Evolutionary conservation across 1,140 invertebrate genomes (phyloP).

Genomic region (Myzus persicae): DNA sequence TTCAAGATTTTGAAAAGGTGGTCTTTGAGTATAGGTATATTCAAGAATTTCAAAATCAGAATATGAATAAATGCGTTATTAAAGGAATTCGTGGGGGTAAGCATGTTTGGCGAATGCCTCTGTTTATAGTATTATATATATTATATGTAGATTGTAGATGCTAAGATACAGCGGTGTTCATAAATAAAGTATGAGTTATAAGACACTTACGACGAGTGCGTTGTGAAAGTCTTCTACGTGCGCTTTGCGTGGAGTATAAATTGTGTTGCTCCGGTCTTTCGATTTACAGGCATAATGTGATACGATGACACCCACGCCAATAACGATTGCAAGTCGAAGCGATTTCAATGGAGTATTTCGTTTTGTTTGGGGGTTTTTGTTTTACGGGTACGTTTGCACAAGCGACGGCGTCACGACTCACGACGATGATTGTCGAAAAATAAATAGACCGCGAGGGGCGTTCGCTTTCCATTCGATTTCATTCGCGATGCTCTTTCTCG

Average conservation of each 20-base stretch:
- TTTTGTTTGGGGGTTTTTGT: neutral
- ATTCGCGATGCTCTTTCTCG: neutral
- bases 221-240: neutral
- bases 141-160: no score
- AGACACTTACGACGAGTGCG: neutral
- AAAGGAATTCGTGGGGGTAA: no score
- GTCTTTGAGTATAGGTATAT: no score
- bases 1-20: no score
- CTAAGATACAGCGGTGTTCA: neutral
- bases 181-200: neutral
- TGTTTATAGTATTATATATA: no score
- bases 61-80: no score
- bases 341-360: neutral
- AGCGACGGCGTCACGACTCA: neutral
- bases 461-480: neutral
- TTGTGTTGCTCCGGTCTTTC: neutral
- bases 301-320: no score
- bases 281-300: no score
- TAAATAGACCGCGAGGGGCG: neutral
- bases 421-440: neutral
- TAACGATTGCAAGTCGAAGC: neutral
- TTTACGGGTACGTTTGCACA: neutral
- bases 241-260: neutral
- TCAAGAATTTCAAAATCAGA: no score
- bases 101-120: no score